A percentile compares a stretch with the other conserved stretches of the same genome.
phyloP scores from a whole-genome alignment of 2,113 vertebrate genomes.

The Piprites chloris region DNA sequence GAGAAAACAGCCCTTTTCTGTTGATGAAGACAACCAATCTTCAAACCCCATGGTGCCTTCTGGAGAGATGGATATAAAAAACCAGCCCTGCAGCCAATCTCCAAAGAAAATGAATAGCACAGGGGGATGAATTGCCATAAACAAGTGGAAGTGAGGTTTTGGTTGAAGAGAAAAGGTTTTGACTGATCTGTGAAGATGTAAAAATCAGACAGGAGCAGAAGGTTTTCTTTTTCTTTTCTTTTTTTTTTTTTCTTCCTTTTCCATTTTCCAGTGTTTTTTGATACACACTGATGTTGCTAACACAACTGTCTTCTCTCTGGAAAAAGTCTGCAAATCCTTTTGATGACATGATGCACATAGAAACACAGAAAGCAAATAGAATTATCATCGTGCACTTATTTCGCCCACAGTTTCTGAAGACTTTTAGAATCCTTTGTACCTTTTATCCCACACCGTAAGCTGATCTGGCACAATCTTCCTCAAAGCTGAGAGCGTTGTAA shows the following conservation, averaged over 20 bases:
- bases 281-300: not conserved
- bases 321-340: not conserved
- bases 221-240: not conserved
- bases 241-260: not conserved
- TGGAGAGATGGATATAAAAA: not conserved
- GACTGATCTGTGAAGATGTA: not conserved
- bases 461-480: not conserved
- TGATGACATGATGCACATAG: not conserved
- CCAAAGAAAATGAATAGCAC: not conserved
- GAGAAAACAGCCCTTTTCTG: not conserved
- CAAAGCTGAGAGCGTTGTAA: not conserved
- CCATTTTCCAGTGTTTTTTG: not conserved
- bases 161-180: not conserved
- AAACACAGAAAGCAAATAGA: not conserved
- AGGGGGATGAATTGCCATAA: not conserved
- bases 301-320: not conserved
- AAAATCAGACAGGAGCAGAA: not conserved
- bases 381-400: not conserved
- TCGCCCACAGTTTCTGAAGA: not conserved
- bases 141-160: not conserved
- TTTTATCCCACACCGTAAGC: not conserved
- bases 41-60: not conserved
- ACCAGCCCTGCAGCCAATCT: slow-evolving; percentile 12
- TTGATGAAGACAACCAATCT: not conserved
- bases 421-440: not conserved